Evolutionary conservation across 2,888 invertebrate genomes (phyloP).

Genomic region (Amphipoea oculea): DNA sequence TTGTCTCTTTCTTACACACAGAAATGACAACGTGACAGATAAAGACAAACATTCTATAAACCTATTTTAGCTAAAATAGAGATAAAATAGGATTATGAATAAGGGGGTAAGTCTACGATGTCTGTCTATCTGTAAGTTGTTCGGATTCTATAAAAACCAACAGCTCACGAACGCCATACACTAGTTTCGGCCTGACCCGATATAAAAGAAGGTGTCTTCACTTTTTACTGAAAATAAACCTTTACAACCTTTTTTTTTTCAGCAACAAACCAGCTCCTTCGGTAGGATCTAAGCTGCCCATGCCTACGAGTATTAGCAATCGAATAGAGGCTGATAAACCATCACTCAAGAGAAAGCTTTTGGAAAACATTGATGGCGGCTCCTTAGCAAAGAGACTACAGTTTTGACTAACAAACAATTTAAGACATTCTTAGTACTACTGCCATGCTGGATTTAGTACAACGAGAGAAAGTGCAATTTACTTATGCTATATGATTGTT

Average conservation of each 20-base stretch:
- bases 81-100: no score
- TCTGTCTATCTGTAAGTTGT: no score
- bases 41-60: no score
- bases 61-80: no score
- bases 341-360: constrained; percentile 94
- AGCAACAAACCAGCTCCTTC: constrained; percentile 97
- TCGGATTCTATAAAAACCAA: no score
- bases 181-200: neutral
- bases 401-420: constrained; percentile 84
- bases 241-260: constrained; percentile 63
- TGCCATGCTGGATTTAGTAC: constrained; percentile 66
- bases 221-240: neutral
- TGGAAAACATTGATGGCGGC: constrained; percentile 93
- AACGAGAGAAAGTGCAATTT: constrained; percentile 77
- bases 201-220: neutral
- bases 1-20: no score
- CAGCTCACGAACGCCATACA: neutral
- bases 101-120: no score
- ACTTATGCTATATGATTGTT: constrained; percentile 50
- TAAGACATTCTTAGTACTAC: constrained; percentile 59
- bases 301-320: constrained; percentile 92
- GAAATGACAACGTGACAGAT: no score
- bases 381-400: constrained; percentile 92
- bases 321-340: constrained; percentile 91
- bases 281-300: constrained; percentile 95